Evolutionary conservation across 2,797 vertebrate species (phyloP).

Genomic region (Adelosebastes latens): DNA sequence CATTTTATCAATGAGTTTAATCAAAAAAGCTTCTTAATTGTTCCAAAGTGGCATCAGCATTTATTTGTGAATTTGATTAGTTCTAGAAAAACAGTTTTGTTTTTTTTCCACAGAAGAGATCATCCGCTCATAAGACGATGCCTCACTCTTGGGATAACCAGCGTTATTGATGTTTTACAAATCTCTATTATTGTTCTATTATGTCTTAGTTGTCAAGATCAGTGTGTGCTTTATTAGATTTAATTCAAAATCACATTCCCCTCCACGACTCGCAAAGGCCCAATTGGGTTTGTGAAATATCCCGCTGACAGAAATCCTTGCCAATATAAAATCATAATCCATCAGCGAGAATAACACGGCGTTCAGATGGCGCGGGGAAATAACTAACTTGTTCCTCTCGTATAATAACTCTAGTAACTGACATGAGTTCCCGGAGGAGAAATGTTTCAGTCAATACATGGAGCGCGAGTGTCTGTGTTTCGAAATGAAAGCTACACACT

Average conservation of each 20-base stretch:
- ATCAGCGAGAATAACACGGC: constrained; percentile 22
- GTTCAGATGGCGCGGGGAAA: constrained; percentile 22
- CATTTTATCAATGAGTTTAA: constrained; percentile 65
- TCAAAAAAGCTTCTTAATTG: constrained; percentile 74
- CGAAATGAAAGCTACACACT: constrained; percentile 9
- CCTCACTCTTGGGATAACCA: not conserved
- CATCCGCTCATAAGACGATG: not conserved
- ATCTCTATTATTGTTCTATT: constrained; percentile 5
- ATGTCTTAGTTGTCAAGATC: constrained; percentile 19
- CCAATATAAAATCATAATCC: constrained; percentile 24
- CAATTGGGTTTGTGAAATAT: constrained; percentile 36
- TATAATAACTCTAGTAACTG: constrained; percentile 33
- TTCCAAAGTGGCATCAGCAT: constrained; percentile 54
- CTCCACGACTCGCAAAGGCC: not conserved
- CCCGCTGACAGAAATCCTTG: constrained; percentile 20
- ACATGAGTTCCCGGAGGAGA: constrained; percentile 12
- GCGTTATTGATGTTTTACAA: constrained; percentile 7
- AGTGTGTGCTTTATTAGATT: not conserved
- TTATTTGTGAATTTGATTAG: constrained; percentile 62
- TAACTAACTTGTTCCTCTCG: constrained; percentile 35
- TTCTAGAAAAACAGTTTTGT: constrained; percentile 33
- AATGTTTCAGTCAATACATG: constrained; percentile 20
- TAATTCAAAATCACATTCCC: constrained; percentile 6
- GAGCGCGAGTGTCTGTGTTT: not conserved
- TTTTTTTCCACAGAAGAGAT: not conserved